Base-by-base conservation (phyloP, 2,113 vertebrate species). In the Choloepus hoffmanni region DNA sequence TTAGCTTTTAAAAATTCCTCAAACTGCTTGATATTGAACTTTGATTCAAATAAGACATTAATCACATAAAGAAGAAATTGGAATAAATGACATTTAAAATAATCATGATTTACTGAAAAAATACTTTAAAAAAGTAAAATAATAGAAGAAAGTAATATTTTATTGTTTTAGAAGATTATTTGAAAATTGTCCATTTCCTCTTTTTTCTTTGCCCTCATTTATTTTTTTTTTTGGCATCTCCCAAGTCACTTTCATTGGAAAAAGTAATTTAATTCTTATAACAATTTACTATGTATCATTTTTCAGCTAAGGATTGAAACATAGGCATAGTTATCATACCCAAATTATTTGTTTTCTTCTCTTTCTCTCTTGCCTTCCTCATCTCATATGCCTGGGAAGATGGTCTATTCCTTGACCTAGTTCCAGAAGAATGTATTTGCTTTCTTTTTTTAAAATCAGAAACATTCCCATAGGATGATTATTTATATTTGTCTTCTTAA, bases 1-100 rank as follows among this genome's bases (percentile, higher is more conserved):
- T 79, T 90, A 92, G 24, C 33, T 93, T 93, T 79, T 60, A 89
- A 88, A 95, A 92, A 89, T 93, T 92, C 10, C 16, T 93, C 78
- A 18, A 78, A 86, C 92, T 90, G 9, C 55, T 96, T 90, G 23
- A 19, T 45, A 83, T 82, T 89, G 43, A 95, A 95, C 18, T 90
- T 93, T 72, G 28, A 85, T 74, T 85, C 55, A 82, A 82, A 86
- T 90, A 60, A 74, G 53, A 83, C 6, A 33, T 77, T 40, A 85
- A 82, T 16, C 45, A 43, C 15, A 0, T 45, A 90, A 40, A 89
- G 4, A 92, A 68, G 73, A 94, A 62, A 81, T 55, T 13, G 21
- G 21, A 70, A 78, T 68, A 84, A n/a, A 58, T 78, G 45, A 84
- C 19, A 8, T 73, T 78, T 73, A 40, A 89, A 70, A 68, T 79